These are phyloP conservation scores for Sarotherodon lohbergeri DNA, from an alignment of 2,113 vertebrate species.

Conservation along the genomic window DNA sequence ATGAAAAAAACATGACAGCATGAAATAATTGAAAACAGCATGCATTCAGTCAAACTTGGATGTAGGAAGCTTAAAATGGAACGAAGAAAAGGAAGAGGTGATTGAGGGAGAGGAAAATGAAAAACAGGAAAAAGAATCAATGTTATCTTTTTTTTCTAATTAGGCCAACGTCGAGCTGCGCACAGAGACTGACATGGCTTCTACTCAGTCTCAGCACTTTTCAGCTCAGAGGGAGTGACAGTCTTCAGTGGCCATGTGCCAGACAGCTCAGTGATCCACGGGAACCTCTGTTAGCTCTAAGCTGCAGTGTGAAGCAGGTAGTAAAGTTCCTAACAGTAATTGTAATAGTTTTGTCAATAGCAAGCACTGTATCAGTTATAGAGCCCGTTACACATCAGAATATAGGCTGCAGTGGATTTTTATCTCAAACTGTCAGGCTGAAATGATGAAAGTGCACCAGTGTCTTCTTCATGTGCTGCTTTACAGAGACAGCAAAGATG, in stretches of 20 bases:
- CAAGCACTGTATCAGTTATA: neutral
- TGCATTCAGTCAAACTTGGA: neutral
- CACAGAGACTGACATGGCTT: neutral
- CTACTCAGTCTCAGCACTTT: neutral
- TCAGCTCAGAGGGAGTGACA: neutral
- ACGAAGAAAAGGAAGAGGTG: neutral
- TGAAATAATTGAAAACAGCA: constrained; percentile 44
- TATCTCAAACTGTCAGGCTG: neutral
- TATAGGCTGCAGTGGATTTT: neutral
- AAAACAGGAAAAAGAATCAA: neutral
- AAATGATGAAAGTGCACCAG: neutral
- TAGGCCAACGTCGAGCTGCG: constrained; percentile 1
- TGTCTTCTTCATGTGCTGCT: neutral
- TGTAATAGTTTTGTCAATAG: neutral
- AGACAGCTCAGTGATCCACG: neutral
- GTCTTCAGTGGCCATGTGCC: neutral
- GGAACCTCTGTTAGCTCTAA: neutral
- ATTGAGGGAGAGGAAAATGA: neutral
- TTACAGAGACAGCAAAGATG: neutral
- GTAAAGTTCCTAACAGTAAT: neutral
- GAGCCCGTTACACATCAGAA: neutral
- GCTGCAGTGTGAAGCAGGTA: neutral
- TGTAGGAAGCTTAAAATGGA: neutral
- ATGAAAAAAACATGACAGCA: neutral
- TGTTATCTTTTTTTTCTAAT: constrained; percentile 9